Evolutionary conservation across 2,797 vertebrate genomes (phyloP).

Genomic region (Apogon hyalosoma): DNA sequence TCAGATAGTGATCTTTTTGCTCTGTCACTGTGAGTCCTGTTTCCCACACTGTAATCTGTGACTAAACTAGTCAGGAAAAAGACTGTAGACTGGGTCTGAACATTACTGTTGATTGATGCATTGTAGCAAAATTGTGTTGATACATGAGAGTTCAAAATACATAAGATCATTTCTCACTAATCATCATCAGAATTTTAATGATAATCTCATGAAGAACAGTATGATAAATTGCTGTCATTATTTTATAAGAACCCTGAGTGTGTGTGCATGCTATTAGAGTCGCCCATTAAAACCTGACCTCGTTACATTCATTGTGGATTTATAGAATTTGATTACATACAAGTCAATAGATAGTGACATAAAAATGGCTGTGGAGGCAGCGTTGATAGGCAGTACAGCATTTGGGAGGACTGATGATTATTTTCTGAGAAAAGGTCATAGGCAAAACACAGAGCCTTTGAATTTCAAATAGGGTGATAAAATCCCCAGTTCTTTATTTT

Average conservation of each 20-base stretch:
- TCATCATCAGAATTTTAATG: constrained; percentile 51
- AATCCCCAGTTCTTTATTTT: too few species aligned
- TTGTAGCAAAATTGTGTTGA: constrained; percentile 14
- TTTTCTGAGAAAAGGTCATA: constrained; percentile 32
- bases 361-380: constrained; percentile 42
- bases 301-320: constrained; percentile 69
- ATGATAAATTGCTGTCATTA: constrained; percentile 47
- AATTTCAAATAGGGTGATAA: constrained; percentile 5
- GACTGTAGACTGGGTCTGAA: constrained; percentile 12
- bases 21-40: constrained; percentile 17
- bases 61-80: constrained; percentile 29
- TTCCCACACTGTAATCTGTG: constrained; percentile 30
- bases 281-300: constrained; percentile 59
- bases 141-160: constrained; percentile 15
- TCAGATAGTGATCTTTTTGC: constrained; percentile 33
- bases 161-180: constrained; percentile 38
- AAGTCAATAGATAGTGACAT: constrained; percentile 55
- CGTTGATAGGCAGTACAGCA: constrained; percentile 14
- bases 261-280: constrained; percentile 19
- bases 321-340: constrained; percentile 47
- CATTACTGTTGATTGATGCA: constrained; percentile 29
- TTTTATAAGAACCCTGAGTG: constrained; percentile 31
- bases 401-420: not conserved
- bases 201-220: constrained; percentile 47
- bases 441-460: constrained; percentile 4